Percentiles rank a stretch among this genome's conserved stretches.
Conservation (phyloP, 1,140 invertebrate species). For the Drosophila santomea region DNA sequence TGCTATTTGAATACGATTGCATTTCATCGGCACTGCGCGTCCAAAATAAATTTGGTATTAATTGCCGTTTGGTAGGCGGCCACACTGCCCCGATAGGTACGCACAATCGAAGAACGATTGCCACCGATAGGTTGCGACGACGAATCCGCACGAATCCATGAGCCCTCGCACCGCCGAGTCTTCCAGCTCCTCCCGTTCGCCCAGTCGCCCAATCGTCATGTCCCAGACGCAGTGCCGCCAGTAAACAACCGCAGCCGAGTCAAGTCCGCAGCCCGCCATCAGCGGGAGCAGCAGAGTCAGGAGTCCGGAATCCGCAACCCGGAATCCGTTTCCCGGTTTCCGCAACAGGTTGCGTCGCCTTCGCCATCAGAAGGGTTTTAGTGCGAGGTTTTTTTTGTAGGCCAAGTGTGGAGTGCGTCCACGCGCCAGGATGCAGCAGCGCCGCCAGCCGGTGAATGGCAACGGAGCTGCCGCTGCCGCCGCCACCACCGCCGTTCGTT, state of each 20-base stretch:
- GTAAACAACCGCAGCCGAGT: slow-evolving; percentile 10
- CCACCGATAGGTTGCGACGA: background rate
- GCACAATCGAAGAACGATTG: too few relatives aligned
- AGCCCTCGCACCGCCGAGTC: too few relatives aligned
- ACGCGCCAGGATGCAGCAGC: slow-evolving; percentile 10
- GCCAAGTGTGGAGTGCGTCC: background rate
- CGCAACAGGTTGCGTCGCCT: slow-evolving; percentile 24
- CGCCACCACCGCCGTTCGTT: background rate
- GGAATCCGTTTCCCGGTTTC: background rate
- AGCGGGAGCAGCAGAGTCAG: background rate
- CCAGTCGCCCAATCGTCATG: slow-evolving; percentile 15
- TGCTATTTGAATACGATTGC: too few relatives aligned
- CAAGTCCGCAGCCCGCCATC: slow-evolving; percentile 1
- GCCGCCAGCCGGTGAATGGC: slow-evolving; percentile 23
- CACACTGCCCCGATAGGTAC: too few relatives aligned
- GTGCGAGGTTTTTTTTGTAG: too few relatives aligned
- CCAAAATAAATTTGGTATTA: too few relatives aligned
- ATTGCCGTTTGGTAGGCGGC: too few relatives aligned
- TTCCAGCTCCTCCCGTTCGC: slow-evolving; percentile 14
- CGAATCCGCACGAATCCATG: background rate
- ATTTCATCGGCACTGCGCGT: too few relatives aligned
- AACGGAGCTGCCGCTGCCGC: background rate
- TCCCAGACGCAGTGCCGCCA: slow-evolving; percentile 19
- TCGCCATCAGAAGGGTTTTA: background rate
- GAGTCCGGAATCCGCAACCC: background rate